Conservation (phyloP, 2,888 invertebrate species). For the Lasioglossum malachurum region DNA sequence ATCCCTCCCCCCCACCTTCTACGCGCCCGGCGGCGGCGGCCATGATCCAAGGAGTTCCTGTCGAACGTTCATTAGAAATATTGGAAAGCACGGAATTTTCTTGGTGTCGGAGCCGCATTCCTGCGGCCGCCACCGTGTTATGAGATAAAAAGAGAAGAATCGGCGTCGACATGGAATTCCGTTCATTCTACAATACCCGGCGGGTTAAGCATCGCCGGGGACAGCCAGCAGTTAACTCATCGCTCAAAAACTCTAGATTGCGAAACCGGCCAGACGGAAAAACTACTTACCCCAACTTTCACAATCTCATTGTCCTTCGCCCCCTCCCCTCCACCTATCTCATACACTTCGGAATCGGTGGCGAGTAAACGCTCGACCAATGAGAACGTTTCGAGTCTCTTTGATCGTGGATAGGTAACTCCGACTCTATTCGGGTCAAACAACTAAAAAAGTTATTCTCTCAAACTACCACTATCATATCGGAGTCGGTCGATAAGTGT, state of each 20-base stretch:
- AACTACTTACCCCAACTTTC: conserved; percentile 41
- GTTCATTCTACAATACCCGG: conserved; percentile 27
- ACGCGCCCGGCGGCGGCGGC: neutral
- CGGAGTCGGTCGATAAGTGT: neutral
- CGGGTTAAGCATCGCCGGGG: conserved; percentile 39
- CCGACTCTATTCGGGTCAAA: neutral
- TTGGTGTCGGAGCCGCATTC: neutral
- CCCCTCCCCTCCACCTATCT: neutral
- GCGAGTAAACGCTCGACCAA: conserved; percentile 21
- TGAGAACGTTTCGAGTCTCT: conserved; percentile 20
- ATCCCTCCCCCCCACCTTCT: too few species aligned
- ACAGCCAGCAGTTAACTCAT: conserved; percentile 32
- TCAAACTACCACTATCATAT: neutral
- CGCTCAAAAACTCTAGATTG: conserved; percentile 41
- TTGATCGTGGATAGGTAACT: conserved; percentile 6
- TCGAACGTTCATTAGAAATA: conserved; percentile 48
- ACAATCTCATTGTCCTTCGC: conserved; percentile 35
- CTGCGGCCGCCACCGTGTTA: neutral
- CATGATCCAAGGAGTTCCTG: neutral
- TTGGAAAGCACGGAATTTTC: conserved; percentile 23
- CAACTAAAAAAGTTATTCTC: neutral
- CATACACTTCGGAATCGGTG: conserved; percentile 14
- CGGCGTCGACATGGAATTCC: conserved; percentile 34
- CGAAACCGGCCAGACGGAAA: conserved; percentile 40
- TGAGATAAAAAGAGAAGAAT: conserved; percentile 17